Base-by-base conservation (phyloP, 2,797 vertebrate species). In the Kryptopterus vitreolus region DNA sequence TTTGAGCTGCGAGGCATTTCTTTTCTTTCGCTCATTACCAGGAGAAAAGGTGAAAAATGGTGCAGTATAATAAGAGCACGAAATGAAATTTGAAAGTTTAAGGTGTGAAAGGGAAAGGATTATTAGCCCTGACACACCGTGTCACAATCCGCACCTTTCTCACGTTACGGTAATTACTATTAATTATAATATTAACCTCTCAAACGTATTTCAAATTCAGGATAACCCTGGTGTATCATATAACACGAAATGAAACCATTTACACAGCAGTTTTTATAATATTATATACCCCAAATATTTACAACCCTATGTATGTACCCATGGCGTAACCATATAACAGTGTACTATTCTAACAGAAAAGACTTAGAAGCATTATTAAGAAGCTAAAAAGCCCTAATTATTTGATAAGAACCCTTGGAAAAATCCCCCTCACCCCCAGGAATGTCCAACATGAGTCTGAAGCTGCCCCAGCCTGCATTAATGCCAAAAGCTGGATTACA, bases 1-100 rank as follows among this genome's bases (percentile, higher is more conserved):
- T 80, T 77, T 43, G 65, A 83, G 81, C 82, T 85, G 71, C 77
- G 63, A 85, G 82, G 63, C 75, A 72, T 85, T 85, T 59, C 75
- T 85, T 82, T 82, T 82, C 81, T 65, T 78, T 48, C 48, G 75
- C 77, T 83, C 82, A 83, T 82, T 83, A 82, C 74, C 16, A 68
- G 73, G 75, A 76, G 62, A 16, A 82, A 85, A 74, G 74, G 52
- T 82, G 83, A 83, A 81, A 86, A 85, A 86, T 83, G 65, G 73
- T 81, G 82, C 68, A 69, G 74, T 85, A 85, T 59, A 83, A 85
- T 81, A 82, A 82, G 52, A 80, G 74, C 77, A n/a, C 78, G 59
- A 86, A 85, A 85, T 85, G n/a, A 85, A 82, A 82, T 85, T 85
- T 85, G 83, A 78, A 85, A 87, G 70, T 85, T 82, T 85, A 83